Base-by-base conservation (phyloP, 2,888 invertebrate genomes). In the Pedicia rivosa region DNA sequence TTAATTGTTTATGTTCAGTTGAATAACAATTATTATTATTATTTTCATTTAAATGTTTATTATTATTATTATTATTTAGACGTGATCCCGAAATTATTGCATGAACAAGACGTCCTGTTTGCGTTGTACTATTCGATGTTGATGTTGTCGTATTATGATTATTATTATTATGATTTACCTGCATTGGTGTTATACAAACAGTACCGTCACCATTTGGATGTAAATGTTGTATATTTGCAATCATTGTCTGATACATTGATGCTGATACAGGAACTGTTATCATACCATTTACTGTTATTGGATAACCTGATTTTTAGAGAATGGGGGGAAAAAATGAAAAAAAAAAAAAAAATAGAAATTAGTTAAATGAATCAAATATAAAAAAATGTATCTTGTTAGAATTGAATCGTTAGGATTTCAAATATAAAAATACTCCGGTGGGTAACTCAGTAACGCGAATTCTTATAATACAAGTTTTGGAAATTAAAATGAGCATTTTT, bases 231-330 rank as follows among this genome's bases (percentile, higher is more conserved):
- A 88, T 84, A 59, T 83, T 83, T 38, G 90, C 86, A 55, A 91
- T 83, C 71, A 92, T 90, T 41, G 88, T 86, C 66, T 94, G 92
- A 68, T 94, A 94, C 81, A 94, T 88, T 43, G 88, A 86, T 40
- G 86, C 83, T 29, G 87, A 83, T 43, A 94, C 88, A 38, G 94
- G 94, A 50, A 94, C 86, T 38, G 92, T 90, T 57, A 94, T 90
- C 66, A 94, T 90, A 42, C 91, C 91, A 51, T 87, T 81, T 50
- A 87, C 87, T 47, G 82, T 78, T 49, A 86, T 78, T 35, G 82
- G 82, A 65, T 58, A 59, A 44, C 62, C 62, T 62, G 35, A 47
- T 36, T 37, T n/a, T n/a, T n/a, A n/a, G n/a, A n/a, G n/a, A n/a
- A n/a, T n/a, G n/a, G n/a, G n/a, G n/a, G n/a, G n/a, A n/a, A n/a